These are phyloP conservation scores for Pocillopora grandis DNA, from an alignment of 92 coral and sea anemone species.

Conservation along the genomic window DNA sequence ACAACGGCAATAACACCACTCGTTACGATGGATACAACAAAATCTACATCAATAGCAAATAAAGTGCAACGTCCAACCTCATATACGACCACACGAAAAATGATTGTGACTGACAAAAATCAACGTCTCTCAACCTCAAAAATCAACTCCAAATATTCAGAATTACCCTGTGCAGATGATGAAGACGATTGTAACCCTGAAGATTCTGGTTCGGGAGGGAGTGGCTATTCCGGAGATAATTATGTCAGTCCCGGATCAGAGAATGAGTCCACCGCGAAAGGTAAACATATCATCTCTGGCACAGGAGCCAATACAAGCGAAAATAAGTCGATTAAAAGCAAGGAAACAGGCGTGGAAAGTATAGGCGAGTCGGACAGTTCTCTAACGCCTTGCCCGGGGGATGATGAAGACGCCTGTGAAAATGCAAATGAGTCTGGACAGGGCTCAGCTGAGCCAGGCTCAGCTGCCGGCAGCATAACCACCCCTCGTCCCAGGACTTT, in stretches of 20 bases:
- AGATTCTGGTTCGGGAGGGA: constrained; percentile 25
- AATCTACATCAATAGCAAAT: not conserved
- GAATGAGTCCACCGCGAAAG: not conserved
- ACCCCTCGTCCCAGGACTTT: not conserved
- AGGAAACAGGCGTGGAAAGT: not conserved
- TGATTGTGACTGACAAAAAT: not conserved
- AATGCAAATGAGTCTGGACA: constrained; percentile 28
- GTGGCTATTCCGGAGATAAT: not conserved
- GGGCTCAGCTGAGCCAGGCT: constrained; percentile 21
- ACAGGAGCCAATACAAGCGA: constrained; percentile 1
- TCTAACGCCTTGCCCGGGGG: constrained; percentile 16
- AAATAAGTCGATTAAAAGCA: not conserved
- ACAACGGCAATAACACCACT: not conserved
- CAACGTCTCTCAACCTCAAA: not conserved
- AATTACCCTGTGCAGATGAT: constrained; percentile 25
- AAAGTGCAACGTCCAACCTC: not conserved
- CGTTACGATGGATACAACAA: not conserved
- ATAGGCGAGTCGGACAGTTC: constrained; percentile 25
- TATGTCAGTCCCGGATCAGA: not conserved
- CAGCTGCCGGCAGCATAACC: constrained; percentile 19
- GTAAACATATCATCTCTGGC: not conserved
- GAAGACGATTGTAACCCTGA: constrained; percentile 37
- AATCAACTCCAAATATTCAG: not conserved
- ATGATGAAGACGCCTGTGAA: constrained; percentile 39
- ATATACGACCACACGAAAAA: not conserved